phyloP scores from a whole-genome alignment of 2,797 vertebrate genomes.

The Danio tinwini region DNA sequence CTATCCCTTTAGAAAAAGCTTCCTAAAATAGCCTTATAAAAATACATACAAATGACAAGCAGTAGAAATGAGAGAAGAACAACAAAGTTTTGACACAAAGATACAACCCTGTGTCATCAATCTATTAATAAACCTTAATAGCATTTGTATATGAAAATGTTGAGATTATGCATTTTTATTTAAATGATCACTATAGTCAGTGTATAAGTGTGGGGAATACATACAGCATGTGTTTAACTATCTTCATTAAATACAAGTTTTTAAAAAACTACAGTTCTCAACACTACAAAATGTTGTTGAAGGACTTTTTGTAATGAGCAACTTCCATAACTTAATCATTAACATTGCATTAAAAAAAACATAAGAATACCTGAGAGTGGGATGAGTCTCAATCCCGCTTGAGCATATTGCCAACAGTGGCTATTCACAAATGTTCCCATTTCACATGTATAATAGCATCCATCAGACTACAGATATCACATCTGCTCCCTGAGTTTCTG shows the following conservation, averaged over 20 bases:
- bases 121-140: neutral
- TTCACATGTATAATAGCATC: slow-evolving; percentile 13
- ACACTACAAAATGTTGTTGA: neutral
- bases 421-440: slow-evolving; percentile 72
- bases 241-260: neutral
- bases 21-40: neutral
- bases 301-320: neutral
- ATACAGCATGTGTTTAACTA: neutral
- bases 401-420: slow-evolving; percentile 81
- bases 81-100: neutral
- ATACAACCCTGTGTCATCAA: too few species aligned
- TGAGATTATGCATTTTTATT: neutral
- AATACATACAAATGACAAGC: neutral
- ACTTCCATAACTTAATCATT: neutral
- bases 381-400: slow-evolving; percentile 77
- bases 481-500: slow-evolving; percentile 30
- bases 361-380: slow-evolving; percentile 75
- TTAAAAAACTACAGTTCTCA: neutral
- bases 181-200: neutral
- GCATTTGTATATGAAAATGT: neutral
- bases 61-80: neutral
- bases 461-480: slow-evolving; percentile 9
- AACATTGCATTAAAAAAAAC: neutral
- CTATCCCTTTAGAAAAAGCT: too few species aligned
- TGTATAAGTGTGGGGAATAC: neutral